These are phyloP conservation scores for Drosophila prosaltans DNA, from an alignment of 1,140 invertebrate genomes.

Conservation along the genomic window DNA sequence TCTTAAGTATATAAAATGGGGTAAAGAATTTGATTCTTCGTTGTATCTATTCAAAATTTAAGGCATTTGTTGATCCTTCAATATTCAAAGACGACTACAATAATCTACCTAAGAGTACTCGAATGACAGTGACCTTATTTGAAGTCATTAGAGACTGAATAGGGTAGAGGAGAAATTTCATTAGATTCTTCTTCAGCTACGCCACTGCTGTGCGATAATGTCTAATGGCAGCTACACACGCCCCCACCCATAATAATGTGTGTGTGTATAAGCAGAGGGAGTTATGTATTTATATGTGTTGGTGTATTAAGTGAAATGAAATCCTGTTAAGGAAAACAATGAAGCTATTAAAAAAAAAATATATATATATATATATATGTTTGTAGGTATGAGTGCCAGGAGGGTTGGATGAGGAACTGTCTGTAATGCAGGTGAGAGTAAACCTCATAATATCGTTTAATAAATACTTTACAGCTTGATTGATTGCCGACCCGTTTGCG, in stretches of 20 bases:
- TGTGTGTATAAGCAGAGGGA: background rate
- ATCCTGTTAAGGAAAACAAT: conserved; percentile 78
- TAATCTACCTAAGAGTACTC: no score
- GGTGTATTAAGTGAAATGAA: conserved; percentile 76
- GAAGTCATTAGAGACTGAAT: no score
- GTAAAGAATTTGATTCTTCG: no score
- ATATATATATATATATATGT: conserved; percentile 3
- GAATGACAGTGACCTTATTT: no score
- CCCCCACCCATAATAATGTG: conserved; percentile 1
- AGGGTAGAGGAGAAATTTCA: background rate
- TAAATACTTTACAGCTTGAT: conserved; percentile 80
- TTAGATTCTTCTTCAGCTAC: background rate
- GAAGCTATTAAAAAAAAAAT: conserved; percentile 76
- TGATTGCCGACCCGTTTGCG: conserved; percentile 54
- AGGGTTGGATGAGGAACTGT: conserved; percentile 13
- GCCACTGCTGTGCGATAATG: conserved; percentile 10
- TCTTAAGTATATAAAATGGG: no score
- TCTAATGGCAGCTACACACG: conserved; percentile 36
- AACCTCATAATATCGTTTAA: conserved; percentile 80
- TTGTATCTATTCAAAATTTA: no score
- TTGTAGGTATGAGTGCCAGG: background rate
- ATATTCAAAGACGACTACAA: no score
- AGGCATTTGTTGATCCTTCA: no score
- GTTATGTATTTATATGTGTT: conserved; percentile 30
- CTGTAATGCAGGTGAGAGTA: conserved; percentile 48